Percentiles rank a stretch among this genome's conserved stretches.
phyloP scores from a whole-genome alignment of 2,888 invertebrate species.

The Caenorhabditis sulstoni region DNA sequence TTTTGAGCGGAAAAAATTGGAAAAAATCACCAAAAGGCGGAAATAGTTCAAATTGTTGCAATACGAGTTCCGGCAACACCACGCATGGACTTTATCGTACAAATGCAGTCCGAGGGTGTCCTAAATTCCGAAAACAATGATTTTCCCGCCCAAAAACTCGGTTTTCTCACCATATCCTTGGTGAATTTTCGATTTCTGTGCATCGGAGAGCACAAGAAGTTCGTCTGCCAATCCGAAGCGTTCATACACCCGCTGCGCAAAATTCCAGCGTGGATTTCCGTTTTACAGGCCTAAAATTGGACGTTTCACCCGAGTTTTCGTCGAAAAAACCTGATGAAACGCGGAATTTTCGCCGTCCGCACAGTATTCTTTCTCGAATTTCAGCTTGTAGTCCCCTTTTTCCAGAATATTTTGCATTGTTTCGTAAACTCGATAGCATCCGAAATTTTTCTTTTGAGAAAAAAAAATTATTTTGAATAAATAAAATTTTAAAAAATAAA shows the following conservation, averaged over 20 bases:
- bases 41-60: slow-evolving; percentile 21
- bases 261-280: slow-evolving; percentile 12
- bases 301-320: neutral
- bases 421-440: neutral
- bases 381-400: neutral
- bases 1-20: neutral
- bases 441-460: slow-evolving; percentile 22
- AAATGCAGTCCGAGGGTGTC: slow-evolving; percentile 15
- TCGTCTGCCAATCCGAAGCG: slow-evolving; percentile 10
- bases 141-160: neutral
- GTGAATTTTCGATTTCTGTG: neutral
- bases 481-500: too few species aligned
- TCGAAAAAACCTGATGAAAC: neutral
- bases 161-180: neutral
- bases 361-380: neutral
- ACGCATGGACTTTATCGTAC: neutral
- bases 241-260: slow-evolving; percentile 26
- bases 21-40: neutral
- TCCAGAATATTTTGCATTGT: neutral
- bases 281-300: slow-evolving; percentile 19
- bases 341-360: neutral
- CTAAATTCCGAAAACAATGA: neutral
- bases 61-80: slow-evolving; percentile 13
- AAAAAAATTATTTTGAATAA: neutral
- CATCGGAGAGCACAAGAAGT: slow-evolving; percentile 29